phyloP scores from a whole-genome alignment of 2,888 invertebrate genomes.

The Cheilosia soror region DNA sequence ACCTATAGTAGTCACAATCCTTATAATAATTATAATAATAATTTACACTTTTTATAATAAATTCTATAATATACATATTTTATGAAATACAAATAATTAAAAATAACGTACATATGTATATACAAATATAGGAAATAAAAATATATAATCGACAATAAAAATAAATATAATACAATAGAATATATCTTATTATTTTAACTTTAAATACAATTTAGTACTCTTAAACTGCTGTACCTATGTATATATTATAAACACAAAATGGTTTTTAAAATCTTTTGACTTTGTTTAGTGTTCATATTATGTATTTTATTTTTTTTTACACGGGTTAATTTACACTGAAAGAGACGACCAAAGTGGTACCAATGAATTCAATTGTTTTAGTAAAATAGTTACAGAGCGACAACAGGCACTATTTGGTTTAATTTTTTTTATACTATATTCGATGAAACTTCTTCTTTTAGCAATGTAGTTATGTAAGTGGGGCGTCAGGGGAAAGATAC shows the following conservation, averaged over 20 bases:
- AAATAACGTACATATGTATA: constrained; percentile 37
- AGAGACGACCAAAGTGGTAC: constrained; percentile 23
- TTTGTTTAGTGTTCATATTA: constrained; percentile 3
- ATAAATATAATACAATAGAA: constrained; percentile 47
- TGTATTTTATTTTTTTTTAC: not conserved
- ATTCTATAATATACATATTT: constrained; percentile 34
- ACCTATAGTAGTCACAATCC: constrained; percentile 49
- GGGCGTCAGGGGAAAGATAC: constrained; percentile 17
- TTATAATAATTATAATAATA: constrained; percentile 41
- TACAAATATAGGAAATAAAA: constrained; percentile 35
- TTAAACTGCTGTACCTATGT: constrained; percentile 7
- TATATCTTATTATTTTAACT: constrained; percentile 8
- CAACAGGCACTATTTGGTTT: constrained; percentile 67
- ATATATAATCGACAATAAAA: not conserved
- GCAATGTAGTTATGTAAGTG: constrained; percentile 17
- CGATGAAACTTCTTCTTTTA: constrained; percentile 33
- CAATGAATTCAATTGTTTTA: constrained; percentile 33
- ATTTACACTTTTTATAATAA: constrained; percentile 52
- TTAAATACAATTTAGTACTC: constrained; percentile 18
- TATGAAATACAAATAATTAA: constrained; percentile 23
- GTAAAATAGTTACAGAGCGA: constrained; percentile 58
- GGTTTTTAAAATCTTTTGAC: constrained; percentile 1
- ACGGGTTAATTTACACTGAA: constrained; percentile 23
- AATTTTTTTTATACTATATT: constrained; percentile 23
- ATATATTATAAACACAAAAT: not conserved